Percentiles rank a stretch among this genome's conserved stretches.
Conservation (phyloP, 2,888 invertebrate genomes). For the Anoncus sp. region DNA sequence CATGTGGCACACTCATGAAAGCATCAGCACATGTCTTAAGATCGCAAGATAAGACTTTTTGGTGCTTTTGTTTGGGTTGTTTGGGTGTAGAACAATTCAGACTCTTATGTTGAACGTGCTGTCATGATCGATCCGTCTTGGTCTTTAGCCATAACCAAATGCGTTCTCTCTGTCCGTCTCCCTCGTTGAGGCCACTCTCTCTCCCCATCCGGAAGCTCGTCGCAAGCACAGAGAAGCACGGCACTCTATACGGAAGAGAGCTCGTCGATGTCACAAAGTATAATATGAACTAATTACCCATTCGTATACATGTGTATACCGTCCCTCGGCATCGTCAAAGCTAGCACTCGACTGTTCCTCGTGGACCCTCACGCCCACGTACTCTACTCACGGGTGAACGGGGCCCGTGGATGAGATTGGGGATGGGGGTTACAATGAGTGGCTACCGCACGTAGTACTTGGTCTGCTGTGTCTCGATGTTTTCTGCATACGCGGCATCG, state of each 20-base stretch:
- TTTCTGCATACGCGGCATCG: slow-evolving; percentile 77
- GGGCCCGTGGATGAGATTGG: too few relatives aligned
- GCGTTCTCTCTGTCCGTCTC: too few relatives aligned
- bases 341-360: slow-evolving; percentile 76
- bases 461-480: slow-evolving; percentile 72
- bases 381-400: slow-evolving; percentile 23
- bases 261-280: slow-evolving; percentile 77
- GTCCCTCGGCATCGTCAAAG: slow-evolving; percentile 76
- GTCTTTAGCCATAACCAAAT: slow-evolving; percentile 12
- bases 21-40: slow-evolving; percentile 25
- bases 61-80: too few relatives aligned
- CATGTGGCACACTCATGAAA: slow-evolving; percentile 18
- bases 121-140: background rate
- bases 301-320: slow-evolving; percentile 61
- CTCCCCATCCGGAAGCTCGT: background rate
- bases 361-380: slow-evolving; percentile 49
- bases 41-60: too few relatives aligned
- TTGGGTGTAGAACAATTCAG: too few relatives aligned
- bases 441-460: slow-evolving; percentile 64
- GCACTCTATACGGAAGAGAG: slow-evolving; percentile 52
- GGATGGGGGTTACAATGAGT: slow-evolving; percentile 73
- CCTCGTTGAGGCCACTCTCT: slow-evolving; percentile 62
- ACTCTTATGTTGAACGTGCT: too few relatives aligned
- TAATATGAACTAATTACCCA: slow-evolving; percentile 81
- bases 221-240: slow-evolving; percentile 14